A percentile compares a stretch with the other conserved stretches of the same genome.
Evolutionary conservation across 2,113 vertebrate species (phyloP).

Genomic region (Sarotherodon lohbergeri): DNA sequence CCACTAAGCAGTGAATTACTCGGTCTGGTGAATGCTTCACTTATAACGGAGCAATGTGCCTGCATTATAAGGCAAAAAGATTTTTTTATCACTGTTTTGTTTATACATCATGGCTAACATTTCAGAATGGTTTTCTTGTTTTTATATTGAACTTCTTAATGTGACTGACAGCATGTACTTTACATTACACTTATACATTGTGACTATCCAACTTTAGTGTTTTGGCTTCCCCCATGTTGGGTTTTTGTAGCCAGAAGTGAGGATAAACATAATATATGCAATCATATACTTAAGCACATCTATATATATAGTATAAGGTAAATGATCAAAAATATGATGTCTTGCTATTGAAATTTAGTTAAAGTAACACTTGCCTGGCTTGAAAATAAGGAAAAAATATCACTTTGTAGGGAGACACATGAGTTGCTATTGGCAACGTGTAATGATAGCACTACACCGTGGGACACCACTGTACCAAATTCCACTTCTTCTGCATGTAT

Average conservation of each 20-base stretch:
- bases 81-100: not conserved
- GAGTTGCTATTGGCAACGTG: not conserved
- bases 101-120: not conserved
- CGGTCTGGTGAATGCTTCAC: not conserved
- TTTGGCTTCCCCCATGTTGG: not conserved
- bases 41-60: not conserved
- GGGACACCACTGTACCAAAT: not conserved
- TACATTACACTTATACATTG: not conserved
- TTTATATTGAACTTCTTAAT: not conserved
- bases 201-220: not conserved
- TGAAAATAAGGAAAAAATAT: not conserved
- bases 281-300: not conserved
- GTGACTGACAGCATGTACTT: not conserved
- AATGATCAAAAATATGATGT: not conserved
- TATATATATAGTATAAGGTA: not conserved
- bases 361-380: not conserved
- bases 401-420: rapidly evolving
- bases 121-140: not conserved
- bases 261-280: not conserved
- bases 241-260: not conserved
- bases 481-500: not conserved
- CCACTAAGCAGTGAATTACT: not conserved
- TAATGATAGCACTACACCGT: not conserved
- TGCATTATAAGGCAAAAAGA: not conserved
- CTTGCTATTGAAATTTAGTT: not conserved